phyloP scores from a whole-genome alignment of 2,113 vertebrate genomes.

The Macaca nemestrina region DNA sequence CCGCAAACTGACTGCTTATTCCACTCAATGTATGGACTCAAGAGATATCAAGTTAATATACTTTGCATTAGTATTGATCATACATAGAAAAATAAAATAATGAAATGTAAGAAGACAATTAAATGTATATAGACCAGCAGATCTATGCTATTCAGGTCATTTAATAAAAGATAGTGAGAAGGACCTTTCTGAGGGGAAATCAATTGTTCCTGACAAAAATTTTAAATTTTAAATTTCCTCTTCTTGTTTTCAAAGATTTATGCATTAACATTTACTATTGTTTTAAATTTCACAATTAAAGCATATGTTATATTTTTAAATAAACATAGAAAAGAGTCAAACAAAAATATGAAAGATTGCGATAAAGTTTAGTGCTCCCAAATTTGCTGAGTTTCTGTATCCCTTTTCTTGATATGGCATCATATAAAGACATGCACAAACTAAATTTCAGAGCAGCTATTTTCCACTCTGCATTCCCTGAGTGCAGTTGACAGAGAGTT shows the following conservation, averaged over 20 bases:
- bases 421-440: not conserved
- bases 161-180: not conserved
- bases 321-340: not conserved
- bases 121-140: not conserved
- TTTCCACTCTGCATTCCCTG: not conserved
- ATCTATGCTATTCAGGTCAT: not conserved
- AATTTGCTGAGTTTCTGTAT: constrained; percentile 22
- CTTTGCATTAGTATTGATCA: not conserved
- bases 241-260: not conserved
- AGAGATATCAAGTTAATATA: not conserved
- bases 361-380: not conserved
- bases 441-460: not conserved
- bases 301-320: not conserved
- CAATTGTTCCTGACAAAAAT: not conserved
- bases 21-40: not conserved
- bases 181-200: not conserved
- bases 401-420: not conserved
- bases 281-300: constrained; percentile 11
- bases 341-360: not conserved
- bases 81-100: not conserved
- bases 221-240: not conserved
- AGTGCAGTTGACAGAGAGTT: not conserved
- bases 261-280: not conserved
- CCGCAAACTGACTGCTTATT: not conserved
- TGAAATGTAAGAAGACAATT: not conserved